phyloP scores from a whole-genome alignment of 2,888 invertebrate species.

The Sialis lutaria region DNA sequence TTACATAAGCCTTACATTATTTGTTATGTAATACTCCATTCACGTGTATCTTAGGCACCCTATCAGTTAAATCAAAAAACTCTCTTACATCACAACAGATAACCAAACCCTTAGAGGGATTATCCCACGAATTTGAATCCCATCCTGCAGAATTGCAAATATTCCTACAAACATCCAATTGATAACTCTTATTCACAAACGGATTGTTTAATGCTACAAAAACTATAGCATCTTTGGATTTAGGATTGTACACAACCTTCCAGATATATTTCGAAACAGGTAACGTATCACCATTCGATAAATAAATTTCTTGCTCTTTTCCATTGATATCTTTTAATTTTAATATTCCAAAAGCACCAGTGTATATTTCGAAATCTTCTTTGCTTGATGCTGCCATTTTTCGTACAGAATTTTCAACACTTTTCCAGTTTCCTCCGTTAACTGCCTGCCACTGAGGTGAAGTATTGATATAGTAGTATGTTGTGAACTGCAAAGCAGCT shows the following conservation, averaged over 20 bases:
- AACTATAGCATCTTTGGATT: conserved; percentile 19
- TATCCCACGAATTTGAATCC: conserved; percentile 4
- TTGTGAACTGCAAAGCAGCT: conserved; percentile 26
- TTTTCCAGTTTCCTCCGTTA: conserved; percentile 32
- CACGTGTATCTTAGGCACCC: not conserved
- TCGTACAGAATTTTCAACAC: conserved; percentile 26
- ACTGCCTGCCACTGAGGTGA: conserved; percentile 32
- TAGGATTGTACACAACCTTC: conserved; percentile 20
- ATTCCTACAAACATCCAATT: conserved; percentile 14
- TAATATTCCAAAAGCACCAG: conserved; percentile 26
- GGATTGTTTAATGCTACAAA: conserved; percentile 26
- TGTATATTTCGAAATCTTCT: conserved; percentile 23
- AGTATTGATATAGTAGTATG: conserved; percentile 32
- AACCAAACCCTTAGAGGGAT: not conserved
- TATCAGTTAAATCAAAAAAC: not conserved
- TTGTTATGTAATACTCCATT: not conserved
- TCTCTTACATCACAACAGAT: not conserved
- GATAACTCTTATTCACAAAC: conserved; percentile 10
- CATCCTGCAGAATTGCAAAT: conserved; percentile 15
- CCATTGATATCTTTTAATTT: conserved; percentile 21
- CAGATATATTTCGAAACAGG: conserved; percentile 24
- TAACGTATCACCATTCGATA: conserved; percentile 20
- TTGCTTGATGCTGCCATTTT: conserved; percentile 20
- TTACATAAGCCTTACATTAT: too few species aligned
- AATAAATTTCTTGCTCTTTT: conserved; percentile 19